phyloP scores from a whole-genome alignment of 35 echinoderm and acorn worm genomes.

The Apostichopus californicus region DNA sequence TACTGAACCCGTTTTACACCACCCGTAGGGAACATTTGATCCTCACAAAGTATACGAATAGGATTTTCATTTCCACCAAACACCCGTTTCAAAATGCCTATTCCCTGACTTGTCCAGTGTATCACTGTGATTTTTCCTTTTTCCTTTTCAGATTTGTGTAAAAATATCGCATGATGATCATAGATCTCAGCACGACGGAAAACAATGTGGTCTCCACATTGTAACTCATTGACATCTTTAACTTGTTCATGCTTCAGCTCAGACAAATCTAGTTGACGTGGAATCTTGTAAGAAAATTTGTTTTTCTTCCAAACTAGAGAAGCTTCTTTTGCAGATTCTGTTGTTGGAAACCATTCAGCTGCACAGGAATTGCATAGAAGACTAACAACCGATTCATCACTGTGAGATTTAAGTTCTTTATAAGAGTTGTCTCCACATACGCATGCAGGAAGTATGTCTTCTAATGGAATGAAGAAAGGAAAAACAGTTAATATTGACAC shows the following conservation, averaged over 20 bases:
- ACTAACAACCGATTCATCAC: not conserved
- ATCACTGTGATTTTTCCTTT: not conserved
- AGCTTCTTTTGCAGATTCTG: not conserved
- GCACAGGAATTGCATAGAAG: not conserved
- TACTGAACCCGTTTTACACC: not conserved
- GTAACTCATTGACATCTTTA: not conserved
- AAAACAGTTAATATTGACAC: not conserved
- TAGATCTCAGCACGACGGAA: not conserved
- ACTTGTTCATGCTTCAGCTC: not conserved
- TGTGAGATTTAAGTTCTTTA: not conserved
- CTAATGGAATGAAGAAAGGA: not conserved
- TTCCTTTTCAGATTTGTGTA: not conserved
- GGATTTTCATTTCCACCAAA: no score
- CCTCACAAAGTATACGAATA: not conserved
- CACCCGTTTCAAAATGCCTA: not conserved
- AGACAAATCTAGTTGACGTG: not conserved
- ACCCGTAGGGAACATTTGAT: not conserved
- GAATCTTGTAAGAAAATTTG: not conserved
- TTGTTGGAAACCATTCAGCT: not conserved
- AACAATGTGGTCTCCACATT: conserved; percentile 30
- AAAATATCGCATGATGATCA: conserved; percentile 18
- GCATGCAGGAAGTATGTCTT: not conserved
- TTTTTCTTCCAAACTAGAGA: not conserved
- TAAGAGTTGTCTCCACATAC: not conserved
- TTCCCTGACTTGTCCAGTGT: not conserved